Percentiles rank a stretch among this genome's conserved stretches.
phyloP scores from a whole-genome alignment of 2,797 vertebrate species.

The Falco concolor region DNA sequence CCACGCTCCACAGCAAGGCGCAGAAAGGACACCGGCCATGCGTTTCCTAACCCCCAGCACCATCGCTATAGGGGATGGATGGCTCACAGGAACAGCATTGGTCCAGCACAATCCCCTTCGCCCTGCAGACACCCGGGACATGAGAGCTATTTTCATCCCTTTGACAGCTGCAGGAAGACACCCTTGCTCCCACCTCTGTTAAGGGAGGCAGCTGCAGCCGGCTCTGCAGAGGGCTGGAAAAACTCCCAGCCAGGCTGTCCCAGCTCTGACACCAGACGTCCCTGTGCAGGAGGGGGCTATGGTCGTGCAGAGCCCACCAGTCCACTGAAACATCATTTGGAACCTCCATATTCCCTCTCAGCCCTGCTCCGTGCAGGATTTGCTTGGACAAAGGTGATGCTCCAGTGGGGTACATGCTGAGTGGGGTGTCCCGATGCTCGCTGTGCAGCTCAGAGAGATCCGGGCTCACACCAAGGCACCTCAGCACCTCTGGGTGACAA shows the following conservation, averaged over 20 bases:
- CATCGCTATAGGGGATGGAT: accelerated
- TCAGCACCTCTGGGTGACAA: neutral
- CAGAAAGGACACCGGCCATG: accelerated
- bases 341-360: neutral
- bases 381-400: neutral
- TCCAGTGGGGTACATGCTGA: neutral
- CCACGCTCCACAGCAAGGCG: neutral
- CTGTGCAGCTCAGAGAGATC: neutral
- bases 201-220: neutral
- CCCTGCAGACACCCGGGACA: neutral
- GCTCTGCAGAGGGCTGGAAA: neutral
- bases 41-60: neutral
- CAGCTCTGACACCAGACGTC: neutral
- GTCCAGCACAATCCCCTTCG: neutral
- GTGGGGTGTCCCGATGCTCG: accelerated
- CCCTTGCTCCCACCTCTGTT: neutral
- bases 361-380: accelerated
- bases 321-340: neutral
- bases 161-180: neutral
- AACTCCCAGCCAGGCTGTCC: neutral
- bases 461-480: too few species aligned
- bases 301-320: neutral
- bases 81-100: accelerated
- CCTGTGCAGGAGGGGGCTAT: neutral
- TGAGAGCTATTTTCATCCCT: accelerated